Percentiles rank a stretch among this genome's conserved stretches.
Evolutionary conservation across 2,888 invertebrate genomes (phyloP).

Genomic region (Chironomus riparius): DNA sequence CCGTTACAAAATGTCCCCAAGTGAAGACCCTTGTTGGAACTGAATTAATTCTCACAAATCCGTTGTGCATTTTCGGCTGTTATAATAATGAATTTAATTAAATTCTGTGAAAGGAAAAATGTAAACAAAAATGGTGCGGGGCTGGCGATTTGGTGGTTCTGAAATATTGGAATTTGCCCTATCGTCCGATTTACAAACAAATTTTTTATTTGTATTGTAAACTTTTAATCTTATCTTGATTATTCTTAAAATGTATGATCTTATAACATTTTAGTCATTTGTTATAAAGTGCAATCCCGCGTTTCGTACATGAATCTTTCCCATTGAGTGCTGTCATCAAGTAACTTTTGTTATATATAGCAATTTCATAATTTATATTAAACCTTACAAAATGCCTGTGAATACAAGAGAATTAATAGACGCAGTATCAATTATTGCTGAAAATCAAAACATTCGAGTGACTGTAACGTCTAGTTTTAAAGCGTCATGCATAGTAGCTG

Average conservation of each 20-base stretch:
- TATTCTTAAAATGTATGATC: background rate
- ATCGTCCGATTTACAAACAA: background rate
- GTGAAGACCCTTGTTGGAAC: slow-evolving; percentile 64
- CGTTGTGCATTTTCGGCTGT: slow-evolving; percentile 37
- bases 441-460: slow-evolving; percentile 38
- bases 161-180: background rate
- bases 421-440: slow-evolving; percentile 37
- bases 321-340: background rate
- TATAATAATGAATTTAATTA: background rate
- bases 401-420: slow-evolving; percentile 35
- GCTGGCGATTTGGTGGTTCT: background rate
- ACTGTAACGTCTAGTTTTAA: slow-evolving; percentile 33
- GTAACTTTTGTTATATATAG: too few species aligned
- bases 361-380: too few species aligned
- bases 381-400: background rate
- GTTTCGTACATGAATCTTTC: background rate
- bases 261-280: background rate
- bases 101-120: background rate
- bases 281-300: background rate
- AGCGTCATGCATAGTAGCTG: background rate
- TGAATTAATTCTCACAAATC: slow-evolving; percentile 48
- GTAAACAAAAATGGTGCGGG: too few species aligned
- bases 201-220: background rate
- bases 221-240: background rate
- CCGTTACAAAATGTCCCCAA: slow-evolving; percentile 61